These are phyloP conservation scores for Takifugu rubripes DNA, from an alignment of 2,797 vertebrate genomes.

Conservation along the genomic window DNA sequence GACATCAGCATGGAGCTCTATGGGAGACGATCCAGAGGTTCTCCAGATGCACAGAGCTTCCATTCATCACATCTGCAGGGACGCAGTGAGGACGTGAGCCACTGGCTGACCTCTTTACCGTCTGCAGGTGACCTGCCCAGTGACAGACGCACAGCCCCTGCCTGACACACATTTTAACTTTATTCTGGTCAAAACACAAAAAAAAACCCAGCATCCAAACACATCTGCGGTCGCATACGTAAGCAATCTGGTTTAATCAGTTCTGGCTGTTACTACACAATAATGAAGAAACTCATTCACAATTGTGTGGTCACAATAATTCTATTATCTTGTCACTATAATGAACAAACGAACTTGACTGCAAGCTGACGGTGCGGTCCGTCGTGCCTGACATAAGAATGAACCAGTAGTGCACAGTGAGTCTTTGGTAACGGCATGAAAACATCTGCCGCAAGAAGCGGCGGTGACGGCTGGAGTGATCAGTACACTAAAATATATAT, in stretches of 20 bases:
- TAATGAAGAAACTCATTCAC: background rate
- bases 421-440: no score
- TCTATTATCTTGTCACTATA: slow-evolving; percentile 18
- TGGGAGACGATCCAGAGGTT: slow-evolving; percentile 61
- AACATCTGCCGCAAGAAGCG: slow-evolving; percentile 1
- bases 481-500: no score
- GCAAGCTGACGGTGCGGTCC: slow-evolving; percentile 13
- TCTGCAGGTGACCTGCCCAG: slow-evolving; percentile 10
- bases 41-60: slow-evolving; percentile 62
- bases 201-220: no score
- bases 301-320: slow-evolving; percentile 32
- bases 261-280: background rate
- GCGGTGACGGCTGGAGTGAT: slow-evolving; percentile 20
- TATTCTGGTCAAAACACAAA: no score
- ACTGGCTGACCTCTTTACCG: slow-evolving; percentile 54
- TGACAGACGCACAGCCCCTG: background rate
- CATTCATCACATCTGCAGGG: slow-evolving; percentile 46
- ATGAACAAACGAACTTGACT: slow-evolving; percentile 23
- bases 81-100: slow-evolving; percentile 28
- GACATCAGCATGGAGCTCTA: slow-evolving; percentile 62
- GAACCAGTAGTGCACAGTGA: no score
- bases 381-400: background rate
- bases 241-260: no score
- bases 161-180: background rate
- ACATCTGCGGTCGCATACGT: no score